A percentile compares a stretch with the other conserved stretches of the same genome.
phyloP scores from a whole-genome alignment of 92 coral and sea anemone species.

The Heteractis magnifica region DNA sequence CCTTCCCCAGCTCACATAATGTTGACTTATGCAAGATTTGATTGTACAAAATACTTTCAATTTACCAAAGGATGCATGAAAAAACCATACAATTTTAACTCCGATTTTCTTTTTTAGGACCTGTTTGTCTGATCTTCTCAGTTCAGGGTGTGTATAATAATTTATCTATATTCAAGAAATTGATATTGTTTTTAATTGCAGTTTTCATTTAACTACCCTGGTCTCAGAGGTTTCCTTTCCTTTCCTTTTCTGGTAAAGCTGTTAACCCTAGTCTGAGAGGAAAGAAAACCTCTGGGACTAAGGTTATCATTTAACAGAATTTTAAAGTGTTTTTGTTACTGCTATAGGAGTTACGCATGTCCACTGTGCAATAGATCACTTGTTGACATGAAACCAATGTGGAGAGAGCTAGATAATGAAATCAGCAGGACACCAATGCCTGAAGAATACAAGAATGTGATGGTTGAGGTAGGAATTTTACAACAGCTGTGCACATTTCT shows the following conservation, averaged over 20 bases:
- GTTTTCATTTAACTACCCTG: no score
- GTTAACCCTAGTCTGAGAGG: background rate
- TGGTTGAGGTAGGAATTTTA: conserved; percentile 43
- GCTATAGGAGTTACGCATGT: conserved; percentile 78
- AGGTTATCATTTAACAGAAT: background rate
- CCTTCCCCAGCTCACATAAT: no score
- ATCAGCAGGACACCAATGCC: conserved; percentile 91
- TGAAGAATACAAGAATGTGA: conserved; percentile 67
- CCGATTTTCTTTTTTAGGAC: conserved; percentile 6
- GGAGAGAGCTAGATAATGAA: conserved; percentile 72
- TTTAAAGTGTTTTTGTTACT: background rate
- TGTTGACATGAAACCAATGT: conserved; percentile 69
- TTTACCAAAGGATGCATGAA: background rate
- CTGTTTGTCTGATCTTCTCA: conserved; percentile 15
- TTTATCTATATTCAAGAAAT: background rate
- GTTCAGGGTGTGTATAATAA: conserved; percentile 14
- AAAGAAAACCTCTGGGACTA: background rate
- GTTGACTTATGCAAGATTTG: no score
- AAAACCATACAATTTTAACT: background rate
- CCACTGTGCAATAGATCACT: conserved; percentile 85
- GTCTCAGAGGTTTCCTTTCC: background rate
- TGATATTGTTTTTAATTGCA: no score
- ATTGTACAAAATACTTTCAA: no score
- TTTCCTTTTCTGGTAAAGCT: no score
- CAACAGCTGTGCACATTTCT: background rate